A percentile compares a stretch with the other conserved stretches of the same genome.
These are phyloP conservation scores for Manis pentadactyla DNA, from an alignment of 2,797 vertebrate species.

Conservation along the genomic window DNA sequence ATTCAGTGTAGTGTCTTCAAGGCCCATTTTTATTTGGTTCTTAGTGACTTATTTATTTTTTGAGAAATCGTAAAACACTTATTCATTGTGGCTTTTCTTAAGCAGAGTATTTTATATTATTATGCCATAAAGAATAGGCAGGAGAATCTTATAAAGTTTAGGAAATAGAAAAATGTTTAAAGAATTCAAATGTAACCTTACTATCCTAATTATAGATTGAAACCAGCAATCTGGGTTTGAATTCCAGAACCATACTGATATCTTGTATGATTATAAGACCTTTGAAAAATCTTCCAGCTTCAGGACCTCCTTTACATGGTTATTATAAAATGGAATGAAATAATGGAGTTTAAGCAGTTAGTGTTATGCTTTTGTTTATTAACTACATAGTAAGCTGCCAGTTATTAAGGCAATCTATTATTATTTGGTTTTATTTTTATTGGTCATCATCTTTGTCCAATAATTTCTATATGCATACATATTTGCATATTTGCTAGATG, in stretches of 20 bases:
- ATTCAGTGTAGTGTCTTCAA: background rate
- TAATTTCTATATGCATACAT: slow-evolving; percentile 45
- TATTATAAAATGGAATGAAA: slow-evolving; percentile 43
- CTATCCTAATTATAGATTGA: background rate
- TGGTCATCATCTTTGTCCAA: slow-evolving; percentile 8
- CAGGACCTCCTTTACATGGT: background rate
- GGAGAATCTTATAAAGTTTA: background rate
- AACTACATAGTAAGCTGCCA: slow-evolving; percentile 15
- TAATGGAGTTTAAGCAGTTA: slow-evolving; percentile 38
- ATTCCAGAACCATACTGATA: background rate
- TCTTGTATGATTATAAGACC: background rate
- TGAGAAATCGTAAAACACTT: background rate
- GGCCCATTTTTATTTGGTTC: background rate
- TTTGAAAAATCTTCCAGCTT: background rate
- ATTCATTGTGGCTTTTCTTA: background rate
- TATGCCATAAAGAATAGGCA: background rate
- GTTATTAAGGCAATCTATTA: slow-evolving; percentile 32
- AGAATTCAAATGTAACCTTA: background rate
- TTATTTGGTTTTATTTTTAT: slow-evolving; percentile 57
- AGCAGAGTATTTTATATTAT: background rate
- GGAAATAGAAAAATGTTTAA: background rate
- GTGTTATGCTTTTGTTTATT: background rate
- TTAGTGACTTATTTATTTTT: background rate
- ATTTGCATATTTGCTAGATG: slow-evolving; percentile 48
- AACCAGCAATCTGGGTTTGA: background rate